A percentile compares a stretch with the other conserved stretches of the same genome.
phyloP scores from a whole-genome alignment of 2,797 vertebrate genomes.

The Lepus townsendii region DNA sequence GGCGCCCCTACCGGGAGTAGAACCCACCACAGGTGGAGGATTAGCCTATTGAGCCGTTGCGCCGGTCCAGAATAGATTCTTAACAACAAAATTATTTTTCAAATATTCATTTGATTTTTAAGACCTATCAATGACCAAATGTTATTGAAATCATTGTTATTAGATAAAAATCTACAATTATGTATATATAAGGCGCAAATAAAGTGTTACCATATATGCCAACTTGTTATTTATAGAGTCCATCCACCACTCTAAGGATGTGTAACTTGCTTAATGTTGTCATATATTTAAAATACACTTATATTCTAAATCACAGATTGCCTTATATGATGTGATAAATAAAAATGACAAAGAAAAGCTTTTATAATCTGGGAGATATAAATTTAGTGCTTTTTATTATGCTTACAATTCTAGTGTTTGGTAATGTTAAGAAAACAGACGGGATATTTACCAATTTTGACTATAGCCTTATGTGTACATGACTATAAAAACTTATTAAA shows the following conservation, averaged over 20 bases:
- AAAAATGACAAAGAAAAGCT: slow-evolving; percentile 66
- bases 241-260: slow-evolving; percentile 34
- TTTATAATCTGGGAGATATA: slow-evolving; percentile 63
- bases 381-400: slow-evolving; percentile 46
- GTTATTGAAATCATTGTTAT: background rate
- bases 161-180: slow-evolving; percentile 11
- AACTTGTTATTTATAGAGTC: slow-evolving; percentile 55
- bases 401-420: slow-evolving; percentile 25
- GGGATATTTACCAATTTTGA: slow-evolving; percentile 55
- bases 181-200: background rate
- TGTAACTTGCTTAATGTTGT: slow-evolving; percentile 37
- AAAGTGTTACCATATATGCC: background rate
- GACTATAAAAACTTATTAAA: slow-evolving; percentile 51
- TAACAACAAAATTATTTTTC: slow-evolving; percentile 41
- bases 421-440: slow-evolving; percentile 44
- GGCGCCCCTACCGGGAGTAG: too few relatives aligned
- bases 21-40: too few relatives aligned
- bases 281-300: slow-evolving; percentile 63
- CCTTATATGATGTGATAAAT: slow-evolving; percentile 53
- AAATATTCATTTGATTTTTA: slow-evolving; percentile 42
- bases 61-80: background rate
- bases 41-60: too few relatives aligned
- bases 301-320: slow-evolving; percentile 62
- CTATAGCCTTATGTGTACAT: background rate
- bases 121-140: background rate